Evolutionary conservation across 2,888 invertebrate genomes (phyloP).

Genomic region (Apodemia zela): DNA sequence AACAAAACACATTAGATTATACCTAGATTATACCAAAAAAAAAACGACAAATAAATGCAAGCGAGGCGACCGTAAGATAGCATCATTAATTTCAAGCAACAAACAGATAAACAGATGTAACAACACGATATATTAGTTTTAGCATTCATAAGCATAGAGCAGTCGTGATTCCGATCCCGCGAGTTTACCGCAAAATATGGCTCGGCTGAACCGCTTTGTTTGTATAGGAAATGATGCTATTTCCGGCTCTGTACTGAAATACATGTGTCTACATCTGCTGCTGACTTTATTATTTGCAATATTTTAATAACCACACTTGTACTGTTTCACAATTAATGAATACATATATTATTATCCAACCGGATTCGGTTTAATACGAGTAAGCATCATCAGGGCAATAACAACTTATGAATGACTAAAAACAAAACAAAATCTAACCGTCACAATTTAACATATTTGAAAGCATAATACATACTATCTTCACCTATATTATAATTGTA

Average conservation of each 20-base stretch:
- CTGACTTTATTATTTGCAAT: too few relatives aligned
- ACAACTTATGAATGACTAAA: too few relatives aligned
- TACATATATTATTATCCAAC: too few relatives aligned
- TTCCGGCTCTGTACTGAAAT: not conserved
- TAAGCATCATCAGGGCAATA: too few relatives aligned
- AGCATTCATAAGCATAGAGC: conserved; percentile 41
- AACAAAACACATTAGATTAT: not conserved
- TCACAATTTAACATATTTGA: too few relatives aligned
- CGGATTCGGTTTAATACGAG: too few relatives aligned
- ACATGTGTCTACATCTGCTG: not conserved
- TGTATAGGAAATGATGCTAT: conserved; percentile 1
- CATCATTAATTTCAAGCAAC: conserved; percentile 29
- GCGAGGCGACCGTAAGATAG: conserved; percentile 14
- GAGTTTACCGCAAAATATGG: conserved; percentile 51
- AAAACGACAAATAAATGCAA: conserved; percentile 1
- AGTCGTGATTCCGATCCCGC: conserved; percentile 57
- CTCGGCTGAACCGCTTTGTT: conserved; percentile 22
- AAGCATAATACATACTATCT: too few relatives aligned
- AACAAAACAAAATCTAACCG: too few relatives aligned
- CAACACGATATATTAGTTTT: conserved; percentile 33
- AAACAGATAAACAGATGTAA: conserved; percentile 29
- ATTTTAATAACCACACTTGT: too few relatives aligned
- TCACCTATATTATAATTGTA: too few relatives aligned
- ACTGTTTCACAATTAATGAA: too few relatives aligned
- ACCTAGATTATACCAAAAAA: too few relatives aligned